These are phyloP conservation scores for Sebastes iracundus DNA, from an alignment of 2,797 vertebrate species.

Conservation along the genomic window DNA sequence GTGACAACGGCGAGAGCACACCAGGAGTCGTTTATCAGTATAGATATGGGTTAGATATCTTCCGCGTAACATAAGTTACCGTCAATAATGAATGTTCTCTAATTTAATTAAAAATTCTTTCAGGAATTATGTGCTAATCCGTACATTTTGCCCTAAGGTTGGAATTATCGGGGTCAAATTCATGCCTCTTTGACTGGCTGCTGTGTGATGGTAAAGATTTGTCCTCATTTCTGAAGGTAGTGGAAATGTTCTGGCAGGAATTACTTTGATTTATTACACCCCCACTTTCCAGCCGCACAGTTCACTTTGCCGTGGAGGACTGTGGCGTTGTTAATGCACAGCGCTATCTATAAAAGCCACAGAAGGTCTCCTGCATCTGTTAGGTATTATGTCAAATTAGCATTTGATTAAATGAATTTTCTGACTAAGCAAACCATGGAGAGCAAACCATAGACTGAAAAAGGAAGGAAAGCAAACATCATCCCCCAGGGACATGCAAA, in stretches of 20 bases:
- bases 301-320: constrained; percentile 38
- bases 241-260: constrained; percentile 55
- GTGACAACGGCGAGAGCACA: not conserved
- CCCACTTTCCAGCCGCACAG: constrained; percentile 43
- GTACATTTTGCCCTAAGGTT: not conserved
- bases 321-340: constrained; percentile 46
- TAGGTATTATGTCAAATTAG: constrained; percentile 68
- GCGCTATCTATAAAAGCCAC: constrained; percentile 58
- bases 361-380: constrained; percentile 55
- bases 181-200: constrained; percentile 27
- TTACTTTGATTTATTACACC: constrained; percentile 65
- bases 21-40: not conserved
- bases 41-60: not conserved
- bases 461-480: constrained; percentile 57
- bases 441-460: constrained; percentile 52
- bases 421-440: constrained; percentile 55
- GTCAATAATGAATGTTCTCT: not conserved
- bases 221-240: constrained; percentile 51
- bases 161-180: constrained; percentile 39
- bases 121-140: not conserved
- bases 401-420: constrained; percentile 68
- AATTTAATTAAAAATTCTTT: not conserved
- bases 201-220: constrained; percentile 37
- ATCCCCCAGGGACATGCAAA: constrained; percentile 64
- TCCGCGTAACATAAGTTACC: not conserved